phyloP scores from a whole-genome alignment of 1,140 invertebrate genomes.

The Drosophila equinoxialis region DNA sequence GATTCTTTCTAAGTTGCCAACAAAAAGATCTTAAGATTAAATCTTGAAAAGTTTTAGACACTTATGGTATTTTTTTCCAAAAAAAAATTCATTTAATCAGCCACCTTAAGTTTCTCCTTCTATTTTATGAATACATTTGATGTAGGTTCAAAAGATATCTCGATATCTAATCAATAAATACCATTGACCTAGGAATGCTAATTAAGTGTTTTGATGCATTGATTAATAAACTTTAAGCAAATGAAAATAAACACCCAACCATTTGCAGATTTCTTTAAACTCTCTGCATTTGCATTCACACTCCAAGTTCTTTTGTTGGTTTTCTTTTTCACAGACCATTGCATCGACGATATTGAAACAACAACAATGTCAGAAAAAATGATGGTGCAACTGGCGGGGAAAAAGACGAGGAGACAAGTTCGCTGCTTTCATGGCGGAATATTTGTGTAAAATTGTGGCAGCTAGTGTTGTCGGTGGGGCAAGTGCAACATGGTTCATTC shows the following conservation, averaged over 20 bases:
- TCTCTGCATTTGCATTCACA: conserved; percentile 27
- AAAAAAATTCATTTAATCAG: too few relatives aligned
- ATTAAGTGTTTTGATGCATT: neutral
- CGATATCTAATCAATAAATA: neutral
- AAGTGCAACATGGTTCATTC: conserved; percentile 8
- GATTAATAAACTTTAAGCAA: neutral
- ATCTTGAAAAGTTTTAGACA: too few relatives aligned
- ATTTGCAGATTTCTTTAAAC: neutral
- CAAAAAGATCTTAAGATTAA: too few relatives aligned
- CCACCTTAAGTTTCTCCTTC: too few relatives aligned
- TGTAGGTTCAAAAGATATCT: neutral
- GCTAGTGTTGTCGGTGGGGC: conserved; percentile 29
- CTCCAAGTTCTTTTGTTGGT: conserved; percentile 26
- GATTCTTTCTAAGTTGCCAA: too few relatives aligned
- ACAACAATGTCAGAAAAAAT: conserved; percentile 33
- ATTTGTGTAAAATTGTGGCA: conserved; percentile 4
- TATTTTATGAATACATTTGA: too few relatives aligned
- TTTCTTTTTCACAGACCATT: conserved; percentile 15
- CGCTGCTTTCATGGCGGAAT: conserved; percentile 21
- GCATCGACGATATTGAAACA: conserved; percentile 41
- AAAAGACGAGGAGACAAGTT: neutral
- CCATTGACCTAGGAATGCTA: neutral
- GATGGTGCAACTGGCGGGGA: neutral
- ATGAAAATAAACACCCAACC: neutral
- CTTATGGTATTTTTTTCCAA: too few relatives aligned